Percentiles rank a stretch among this genome's conserved stretches.
These are phyloP conservation scores for Encarsia formosa DNA, from an alignment of 2,888 invertebrate species.

Conservation along the genomic window DNA sequence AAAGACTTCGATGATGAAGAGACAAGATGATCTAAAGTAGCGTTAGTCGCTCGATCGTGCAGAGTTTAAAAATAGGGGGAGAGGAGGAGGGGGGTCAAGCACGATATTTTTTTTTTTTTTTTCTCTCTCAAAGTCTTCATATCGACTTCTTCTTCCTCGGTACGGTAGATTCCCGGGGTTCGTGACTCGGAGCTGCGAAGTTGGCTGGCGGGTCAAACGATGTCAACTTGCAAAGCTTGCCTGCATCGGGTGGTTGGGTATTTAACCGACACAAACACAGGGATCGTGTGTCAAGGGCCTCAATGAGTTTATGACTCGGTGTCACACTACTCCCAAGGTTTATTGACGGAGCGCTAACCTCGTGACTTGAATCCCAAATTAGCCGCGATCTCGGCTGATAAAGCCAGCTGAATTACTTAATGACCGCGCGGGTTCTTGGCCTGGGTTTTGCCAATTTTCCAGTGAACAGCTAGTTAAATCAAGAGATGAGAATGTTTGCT, in stretches of 20 bases:
- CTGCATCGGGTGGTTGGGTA: too few species aligned
- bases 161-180: constrained; percentile 25
- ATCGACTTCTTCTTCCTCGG: constrained; percentile 13
- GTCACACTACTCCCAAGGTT: constrained; percentile 31
- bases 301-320: constrained; percentile 41
- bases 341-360: too few species aligned
- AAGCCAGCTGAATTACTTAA: too few species aligned
- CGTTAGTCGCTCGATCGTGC: background rate
- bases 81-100: background rate
- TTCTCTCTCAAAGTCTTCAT: constrained; percentile 8
- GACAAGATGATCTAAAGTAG: background rate
- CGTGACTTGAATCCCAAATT: too few species aligned
- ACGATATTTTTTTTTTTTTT: too few species aligned
- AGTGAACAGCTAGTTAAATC: too few species aligned
- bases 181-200: background rate
- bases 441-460: too few species aligned
- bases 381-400: too few species aligned
- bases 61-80: constrained; percentile 14
- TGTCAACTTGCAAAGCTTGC: constrained; percentile 49
- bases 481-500: too few species aligned
- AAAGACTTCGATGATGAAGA: background rate
- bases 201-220: constrained; percentile 47
- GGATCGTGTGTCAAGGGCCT: constrained; percentile 40
- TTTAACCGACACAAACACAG: constrained; percentile 46
- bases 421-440: too few species aligned